phyloP scores from a whole-genome alignment of 2,888 invertebrate species.

The Norana najaformis region DNA sequence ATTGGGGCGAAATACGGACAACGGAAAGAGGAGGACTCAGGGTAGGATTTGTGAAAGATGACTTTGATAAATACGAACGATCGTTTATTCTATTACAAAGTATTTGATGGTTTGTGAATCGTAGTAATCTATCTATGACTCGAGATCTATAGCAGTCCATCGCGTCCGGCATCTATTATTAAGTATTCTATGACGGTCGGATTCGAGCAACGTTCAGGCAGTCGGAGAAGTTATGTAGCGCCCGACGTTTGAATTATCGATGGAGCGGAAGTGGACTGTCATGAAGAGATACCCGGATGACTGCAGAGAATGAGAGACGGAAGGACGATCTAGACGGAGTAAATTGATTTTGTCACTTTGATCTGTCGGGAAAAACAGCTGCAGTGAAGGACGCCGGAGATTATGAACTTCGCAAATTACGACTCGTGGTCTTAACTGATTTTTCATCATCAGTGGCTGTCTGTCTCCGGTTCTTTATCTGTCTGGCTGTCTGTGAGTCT shows the following conservation, averaged over 20 bases:
- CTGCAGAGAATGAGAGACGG: neutral
- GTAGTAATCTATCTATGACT: neutral
- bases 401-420: neutral
- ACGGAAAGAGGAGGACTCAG: too few relatives aligned
- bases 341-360: slow-evolving; percentile 7
- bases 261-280: neutral
- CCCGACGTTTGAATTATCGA: neutral
- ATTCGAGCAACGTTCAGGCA: neutral
- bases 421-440: neutral
- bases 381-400: neutral
- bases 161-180: neutral
- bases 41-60: too few relatives aligned
- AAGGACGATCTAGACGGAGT: neutral
- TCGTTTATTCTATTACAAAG: neutral
- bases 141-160: neutral
- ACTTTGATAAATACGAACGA: neutral
- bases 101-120: neutral
- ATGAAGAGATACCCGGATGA: neutral
- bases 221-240: neutral
- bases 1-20: too few relatives aligned
- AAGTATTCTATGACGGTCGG: neutral
- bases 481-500: too few relatives aligned
- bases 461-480: neutral
- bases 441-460: neutral
- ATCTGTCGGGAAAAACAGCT: neutral